These are phyloP conservation scores for Pseudolycoriella hygida DNA, from an alignment of 2,888 invertebrate genomes.

Conservation along the genomic window DNA sequence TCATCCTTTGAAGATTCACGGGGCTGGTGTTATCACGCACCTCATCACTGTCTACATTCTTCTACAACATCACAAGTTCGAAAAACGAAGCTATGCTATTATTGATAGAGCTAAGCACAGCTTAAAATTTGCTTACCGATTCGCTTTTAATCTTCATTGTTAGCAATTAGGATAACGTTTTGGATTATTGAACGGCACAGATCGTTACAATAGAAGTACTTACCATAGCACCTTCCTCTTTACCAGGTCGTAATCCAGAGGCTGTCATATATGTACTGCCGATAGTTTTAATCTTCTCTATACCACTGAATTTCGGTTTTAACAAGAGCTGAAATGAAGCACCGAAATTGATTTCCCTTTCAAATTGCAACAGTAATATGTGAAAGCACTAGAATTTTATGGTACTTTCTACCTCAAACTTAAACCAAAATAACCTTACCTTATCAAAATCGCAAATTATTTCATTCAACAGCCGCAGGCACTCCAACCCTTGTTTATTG, in stretches of 20 bases:
- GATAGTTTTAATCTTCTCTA: constrained; percentile 97
- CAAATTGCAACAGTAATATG: too few relatives aligned
- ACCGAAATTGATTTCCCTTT: too few relatives aligned
- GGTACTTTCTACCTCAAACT: too few relatives aligned
- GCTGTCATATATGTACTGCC: constrained; percentile 98
- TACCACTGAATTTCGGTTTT: constrained; percentile 87
- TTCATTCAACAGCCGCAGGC: constrained; percentile 82
- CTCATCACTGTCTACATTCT: too few relatives aligned
- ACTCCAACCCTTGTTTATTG: constrained; percentile 89
- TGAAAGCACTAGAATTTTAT: too few relatives aligned
- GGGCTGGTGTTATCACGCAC: too few relatives aligned
- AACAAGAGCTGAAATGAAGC: constrained; percentile 50
- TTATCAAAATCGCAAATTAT: constrained; percentile 98
- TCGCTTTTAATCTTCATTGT: neutral
- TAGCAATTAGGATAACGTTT: neutral
- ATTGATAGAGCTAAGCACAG: too few relatives aligned
- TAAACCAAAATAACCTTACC: constrained; percentile 33
- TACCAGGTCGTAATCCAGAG: constrained; percentile 76
- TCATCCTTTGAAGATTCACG: too few relatives aligned
- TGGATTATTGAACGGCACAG: neutral
- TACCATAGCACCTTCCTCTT: constrained; percentile 57
- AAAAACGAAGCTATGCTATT: too few relatives aligned
- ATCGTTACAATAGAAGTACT: constrained; percentile 11
- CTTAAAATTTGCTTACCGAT: constrained; percentile 5
- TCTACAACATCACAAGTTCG: too few relatives aligned